These are phyloP conservation scores for Callionymus lyra DNA, from an alignment of 2,113 vertebrate species.

Conservation along the genomic window DNA sequence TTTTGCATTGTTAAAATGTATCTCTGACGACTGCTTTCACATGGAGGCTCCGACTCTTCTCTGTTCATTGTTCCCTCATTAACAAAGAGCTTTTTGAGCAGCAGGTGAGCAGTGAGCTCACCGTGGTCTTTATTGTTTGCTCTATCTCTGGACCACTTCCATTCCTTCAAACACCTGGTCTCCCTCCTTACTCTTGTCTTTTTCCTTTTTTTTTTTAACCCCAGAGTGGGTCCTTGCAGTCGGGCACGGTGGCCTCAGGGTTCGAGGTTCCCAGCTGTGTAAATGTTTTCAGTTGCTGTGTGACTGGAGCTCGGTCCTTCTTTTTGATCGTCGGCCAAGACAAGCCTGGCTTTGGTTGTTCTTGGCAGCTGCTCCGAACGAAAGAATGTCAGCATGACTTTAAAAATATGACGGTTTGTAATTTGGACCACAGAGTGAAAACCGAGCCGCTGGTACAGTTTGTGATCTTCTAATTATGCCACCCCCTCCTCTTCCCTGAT, in stretches of 20 bases:
- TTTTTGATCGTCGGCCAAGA: conserved; percentile 89
- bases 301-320: conserved; percentile 75
- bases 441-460: conserved; percentile 75
- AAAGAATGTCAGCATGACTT: conserved; percentile 96
- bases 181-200: background rate
- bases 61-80: too few species aligned
- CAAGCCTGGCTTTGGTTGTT: conserved; percentile 85
- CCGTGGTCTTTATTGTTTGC: conserved; percentile 41
- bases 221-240: conserved; percentile 37
- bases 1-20: too few species aligned
- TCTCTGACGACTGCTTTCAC: too few species aligned
- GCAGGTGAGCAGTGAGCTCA: conserved; percentile 36
- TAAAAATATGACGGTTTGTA: conserved; percentile 88
- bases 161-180: conserved; percentile 54
- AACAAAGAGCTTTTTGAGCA: too few species aligned
- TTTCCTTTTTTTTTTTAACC: conserved; percentile 18
- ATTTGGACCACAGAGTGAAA: conserved; percentile 82
- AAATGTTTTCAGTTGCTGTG: conserved; percentile 97
- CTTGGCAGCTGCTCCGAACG: conserved; percentile 81
- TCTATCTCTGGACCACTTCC: conserved; percentile 40
- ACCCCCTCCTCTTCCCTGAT: conserved; percentile 34
- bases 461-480: conserved; percentile 78
- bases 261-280: conserved; percentile 91
- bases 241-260: conserved; percentile 70
- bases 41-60: too few species aligned